Conservation (phyloP, 1,140 invertebrate genomes). For the Lepeophtheirus salmonis region DNA sequence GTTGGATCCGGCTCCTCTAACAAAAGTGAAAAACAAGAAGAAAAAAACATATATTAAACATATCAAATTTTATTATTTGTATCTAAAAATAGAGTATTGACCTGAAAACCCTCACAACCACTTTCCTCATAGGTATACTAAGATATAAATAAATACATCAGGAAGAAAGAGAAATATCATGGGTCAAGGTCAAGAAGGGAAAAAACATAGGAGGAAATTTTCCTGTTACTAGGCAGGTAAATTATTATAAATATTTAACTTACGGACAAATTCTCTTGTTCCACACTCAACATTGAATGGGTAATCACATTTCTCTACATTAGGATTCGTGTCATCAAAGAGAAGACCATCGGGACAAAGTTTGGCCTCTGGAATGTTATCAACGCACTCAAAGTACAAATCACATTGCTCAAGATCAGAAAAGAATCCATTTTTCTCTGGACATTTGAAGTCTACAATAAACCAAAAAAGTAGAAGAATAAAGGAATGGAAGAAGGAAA, state of each 20-base stretch:
- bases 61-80: too few species aligned
- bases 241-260: conserved; percentile 35
- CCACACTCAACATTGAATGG: conserved; percentile 57
- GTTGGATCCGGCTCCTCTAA: conserved; percentile 4
- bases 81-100: too few species aligned
- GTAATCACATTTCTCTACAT: conserved; percentile 53
- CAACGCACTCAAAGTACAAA: conserved; percentile 58
- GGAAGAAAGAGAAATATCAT: not conserved
- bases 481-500: not conserved
- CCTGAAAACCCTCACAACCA: too few species aligned
- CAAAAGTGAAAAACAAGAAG: not conserved
- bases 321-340: conserved; percentile 47
- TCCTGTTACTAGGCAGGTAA: not conserved
- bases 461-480: not conserved
- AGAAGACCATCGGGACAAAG: conserved; percentile 60
- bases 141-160: not conserved
- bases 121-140: not conserved
- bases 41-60: not conserved
- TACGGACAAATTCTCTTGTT: conserved; percentile 49
- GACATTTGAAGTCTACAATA: conserved; percentile 36
- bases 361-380: conserved; percentile 47
- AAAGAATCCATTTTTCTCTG: conserved; percentile 45
- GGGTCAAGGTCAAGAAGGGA: not conserved
- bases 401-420: conserved; percentile 50
- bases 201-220: not conserved